Conservation (phyloP, 2,113 vertebrate genomes). For the Amazona vittata region DNA sequence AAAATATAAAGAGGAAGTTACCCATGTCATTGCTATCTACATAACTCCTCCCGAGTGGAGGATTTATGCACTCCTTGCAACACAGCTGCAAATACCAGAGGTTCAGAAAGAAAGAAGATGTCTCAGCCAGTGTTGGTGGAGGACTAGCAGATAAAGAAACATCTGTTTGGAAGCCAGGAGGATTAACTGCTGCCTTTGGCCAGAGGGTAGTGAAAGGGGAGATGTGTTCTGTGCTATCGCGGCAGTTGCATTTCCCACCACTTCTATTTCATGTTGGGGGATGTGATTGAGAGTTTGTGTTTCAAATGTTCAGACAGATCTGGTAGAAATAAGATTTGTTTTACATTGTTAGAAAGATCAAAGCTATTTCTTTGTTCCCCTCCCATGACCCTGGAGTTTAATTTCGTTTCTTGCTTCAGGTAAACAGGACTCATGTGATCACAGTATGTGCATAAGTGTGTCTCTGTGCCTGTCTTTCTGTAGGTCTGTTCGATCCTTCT, state of each 20-base stretch:
- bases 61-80: neutral
- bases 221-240: neutral
- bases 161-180: neutral
- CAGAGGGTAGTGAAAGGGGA: neutral
- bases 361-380: neutral
- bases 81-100: neutral
- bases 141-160: neutral
- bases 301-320: neutral
- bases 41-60: neutral
- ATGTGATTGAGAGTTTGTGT: neutral
- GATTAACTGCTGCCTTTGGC: neutral
- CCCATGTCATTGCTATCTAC: neutral
- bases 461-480: neutral
- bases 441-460: neutral
- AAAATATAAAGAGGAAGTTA: neutral
- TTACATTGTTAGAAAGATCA: neutral
- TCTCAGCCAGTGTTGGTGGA: neutral
- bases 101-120: neutral
- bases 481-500: neutral
- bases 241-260: neutral
- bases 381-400: neutral
- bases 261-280: neutral
- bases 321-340: neutral
- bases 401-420: neutral
- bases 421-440: neutral